These are phyloP conservation scores for Chelidonichthys spinosus DNA, from an alignment of 2,797 vertebrate species.

Conservation along the genomic window DNA sequence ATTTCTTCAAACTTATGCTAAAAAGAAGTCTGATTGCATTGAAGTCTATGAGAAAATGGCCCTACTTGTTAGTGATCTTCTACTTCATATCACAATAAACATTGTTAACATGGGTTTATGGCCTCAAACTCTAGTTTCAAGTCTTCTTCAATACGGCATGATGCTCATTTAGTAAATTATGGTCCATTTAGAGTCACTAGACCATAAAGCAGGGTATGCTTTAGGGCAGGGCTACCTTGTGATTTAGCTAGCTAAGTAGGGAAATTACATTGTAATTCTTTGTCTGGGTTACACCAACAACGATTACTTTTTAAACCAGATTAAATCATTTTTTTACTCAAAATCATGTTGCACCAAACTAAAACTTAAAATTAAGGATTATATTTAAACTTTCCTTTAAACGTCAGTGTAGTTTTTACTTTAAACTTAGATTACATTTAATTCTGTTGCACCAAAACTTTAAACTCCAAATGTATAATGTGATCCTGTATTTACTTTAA, in stretches of 20 bases:
- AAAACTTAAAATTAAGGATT: not conserved
- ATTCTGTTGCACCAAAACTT: not conserved
- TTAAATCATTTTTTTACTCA: no score
- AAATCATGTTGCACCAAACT: no score
- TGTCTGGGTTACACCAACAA: not conserved
- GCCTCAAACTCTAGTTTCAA: no score
- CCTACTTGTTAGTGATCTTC: no score
- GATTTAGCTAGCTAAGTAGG: not conserved
- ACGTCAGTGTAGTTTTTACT: not conserved
- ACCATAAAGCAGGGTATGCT: no score
- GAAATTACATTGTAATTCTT: not conserved
- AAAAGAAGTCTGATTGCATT: not conserved
- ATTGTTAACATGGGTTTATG: no score
- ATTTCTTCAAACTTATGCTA: not conserved
- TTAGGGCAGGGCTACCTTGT: not conserved
- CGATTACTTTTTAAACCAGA: not conserved
- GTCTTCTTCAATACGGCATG: no score
- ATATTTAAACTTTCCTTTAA: not conserved
- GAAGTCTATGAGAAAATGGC: not conserved
- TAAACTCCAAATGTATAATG: no score
- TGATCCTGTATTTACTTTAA: not conserved
- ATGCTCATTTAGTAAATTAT: no score
- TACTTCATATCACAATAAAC: no score
- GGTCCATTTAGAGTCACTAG: no score
- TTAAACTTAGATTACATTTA: not conserved